These are phyloP conservation scores for Cheilosia scutellata DNA, from an alignment of 2,888 invertebrate genomes.

Conservation along the genomic window DNA sequence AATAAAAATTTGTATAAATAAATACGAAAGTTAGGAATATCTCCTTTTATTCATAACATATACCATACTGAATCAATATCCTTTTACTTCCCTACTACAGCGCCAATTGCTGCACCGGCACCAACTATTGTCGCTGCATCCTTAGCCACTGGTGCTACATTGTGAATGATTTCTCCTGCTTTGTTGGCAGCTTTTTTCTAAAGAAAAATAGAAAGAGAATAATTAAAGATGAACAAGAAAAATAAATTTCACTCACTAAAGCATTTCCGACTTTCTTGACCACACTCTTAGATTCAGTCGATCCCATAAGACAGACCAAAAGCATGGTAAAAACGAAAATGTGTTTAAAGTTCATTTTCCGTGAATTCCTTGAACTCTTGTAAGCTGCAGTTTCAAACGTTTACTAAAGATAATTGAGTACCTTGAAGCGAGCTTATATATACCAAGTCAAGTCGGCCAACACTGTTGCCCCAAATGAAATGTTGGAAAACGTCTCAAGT, in stretches of 20 bases:
- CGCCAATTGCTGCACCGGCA: constrained; percentile 61
- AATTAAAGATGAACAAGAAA: not conserved
- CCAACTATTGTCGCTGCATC: constrained; percentile 59
- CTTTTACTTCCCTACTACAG: constrained; percentile 51
- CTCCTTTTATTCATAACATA: constrained; percentile 7
- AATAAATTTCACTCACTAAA: constrained; percentile 37
- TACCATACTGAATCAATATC: not conserved
- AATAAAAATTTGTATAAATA: too few relatives aligned
- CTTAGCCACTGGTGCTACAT: constrained; percentile 44
- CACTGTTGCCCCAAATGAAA: not conserved
- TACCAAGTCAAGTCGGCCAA: not conserved
- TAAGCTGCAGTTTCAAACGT: not conserved
- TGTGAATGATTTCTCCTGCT: constrained; percentile 51
- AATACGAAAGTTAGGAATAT: too few relatives aligned
- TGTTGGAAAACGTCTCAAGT: too few relatives aligned
- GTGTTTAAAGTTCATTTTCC: constrained; percentile 58
- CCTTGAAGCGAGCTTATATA: constrained; percentile 5
- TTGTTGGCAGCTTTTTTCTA: constrained; percentile 60
- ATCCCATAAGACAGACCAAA: constrained; percentile 47
- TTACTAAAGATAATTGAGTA: not conserved
- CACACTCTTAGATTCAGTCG: constrained; percentile 52
- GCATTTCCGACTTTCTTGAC: constrained; percentile 59
- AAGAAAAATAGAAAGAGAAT: not conserved
- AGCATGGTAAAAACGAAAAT: constrained; percentile 51
- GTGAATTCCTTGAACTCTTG: not conserved